Evolutionary conservation across 2,797 vertebrate genomes (phyloP).

Genomic region (Clarias pachynema): DNA sequence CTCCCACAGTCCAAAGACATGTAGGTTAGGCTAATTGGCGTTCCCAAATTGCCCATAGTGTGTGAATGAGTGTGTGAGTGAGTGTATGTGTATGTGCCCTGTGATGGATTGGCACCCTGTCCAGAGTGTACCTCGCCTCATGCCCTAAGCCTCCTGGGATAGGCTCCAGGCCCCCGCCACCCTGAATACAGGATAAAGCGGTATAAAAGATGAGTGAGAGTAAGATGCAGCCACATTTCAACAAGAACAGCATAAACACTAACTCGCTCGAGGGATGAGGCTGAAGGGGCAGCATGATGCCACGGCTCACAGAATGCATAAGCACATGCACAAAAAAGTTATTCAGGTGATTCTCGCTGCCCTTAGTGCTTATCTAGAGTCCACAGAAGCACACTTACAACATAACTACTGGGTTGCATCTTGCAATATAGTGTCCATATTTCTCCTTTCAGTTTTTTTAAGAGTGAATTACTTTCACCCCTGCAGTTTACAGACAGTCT

Average conservation of each 20-base stretch:
- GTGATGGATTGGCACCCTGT: too few relatives aligned
- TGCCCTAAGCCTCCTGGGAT: too few relatives aligned
- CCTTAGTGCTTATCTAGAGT: neutral
- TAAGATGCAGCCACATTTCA: neutral
- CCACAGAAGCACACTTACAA: neutral
- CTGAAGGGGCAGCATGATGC: neutral
- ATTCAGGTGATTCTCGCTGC: neutral
- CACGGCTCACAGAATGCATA: neutral
- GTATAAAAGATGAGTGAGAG: too few relatives aligned
- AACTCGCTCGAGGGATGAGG: neutral
- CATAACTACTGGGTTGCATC: neutral
- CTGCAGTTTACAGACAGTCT: neutral
- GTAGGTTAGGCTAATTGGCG: too few relatives aligned
- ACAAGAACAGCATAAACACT: neutral
- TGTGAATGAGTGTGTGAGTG: too few relatives aligned
- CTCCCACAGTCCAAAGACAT: too few relatives aligned
- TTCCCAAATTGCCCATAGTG: too few relatives aligned
- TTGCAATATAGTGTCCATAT: neutral
- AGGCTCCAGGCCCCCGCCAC: too few relatives aligned
- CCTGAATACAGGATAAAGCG: too few relatives aligned
- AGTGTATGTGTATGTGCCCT: too few relatives aligned
- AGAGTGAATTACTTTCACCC: neutral
- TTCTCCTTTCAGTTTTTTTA: constrained; percentile 2
- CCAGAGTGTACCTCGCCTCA: too few relatives aligned
- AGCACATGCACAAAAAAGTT: neutral